These are phyloP conservation scores for Biston betularia DNA, from an alignment of 2,888 invertebrate species.

Conservation along the genomic window DNA sequence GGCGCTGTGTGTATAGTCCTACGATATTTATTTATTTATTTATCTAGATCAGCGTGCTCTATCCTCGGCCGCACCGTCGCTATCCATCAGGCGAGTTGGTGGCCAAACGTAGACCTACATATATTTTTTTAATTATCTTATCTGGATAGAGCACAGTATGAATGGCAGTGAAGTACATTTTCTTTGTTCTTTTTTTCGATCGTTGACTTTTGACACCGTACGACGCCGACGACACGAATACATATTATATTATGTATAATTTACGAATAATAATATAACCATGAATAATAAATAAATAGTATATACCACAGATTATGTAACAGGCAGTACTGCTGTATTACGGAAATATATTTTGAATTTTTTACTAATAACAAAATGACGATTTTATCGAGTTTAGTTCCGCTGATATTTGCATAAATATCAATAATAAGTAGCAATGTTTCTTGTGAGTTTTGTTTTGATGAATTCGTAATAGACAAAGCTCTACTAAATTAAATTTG, in stretches of 20 bases:
- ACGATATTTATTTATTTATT: too few species aligned
- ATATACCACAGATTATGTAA: background rate
- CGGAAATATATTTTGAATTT: constrained; percentile 5
- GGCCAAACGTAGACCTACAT: too few species aligned
- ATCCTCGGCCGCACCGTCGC: too few species aligned
- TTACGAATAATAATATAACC: constrained; percentile 1
- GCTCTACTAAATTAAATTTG: too few species aligned
- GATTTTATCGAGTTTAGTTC: background rate
- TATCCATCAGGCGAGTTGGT: too few species aligned
- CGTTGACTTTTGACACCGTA: constrained; percentile 68
- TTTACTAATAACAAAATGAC: background rate
- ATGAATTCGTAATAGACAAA: background rate
- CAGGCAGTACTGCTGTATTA: background rate
- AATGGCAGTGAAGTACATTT: constrained; percentile 9
- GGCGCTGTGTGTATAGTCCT: too few species aligned
- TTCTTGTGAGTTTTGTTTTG: constrained; percentile 4
- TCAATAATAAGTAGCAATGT: background rate
- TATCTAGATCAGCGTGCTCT: too few species aligned
- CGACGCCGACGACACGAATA: constrained; percentile 1
- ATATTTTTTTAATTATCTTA: too few species aligned
- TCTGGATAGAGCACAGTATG: background rate
- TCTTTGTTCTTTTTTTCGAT: constrained; percentile 75
- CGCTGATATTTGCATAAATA: background rate
- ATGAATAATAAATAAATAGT: constrained; percentile 8
- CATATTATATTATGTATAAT: constrained; percentile 20